Base-by-base conservation (phyloP, 2,888 invertebrate species). In the Yponomeuta cagnagella region DNA sequence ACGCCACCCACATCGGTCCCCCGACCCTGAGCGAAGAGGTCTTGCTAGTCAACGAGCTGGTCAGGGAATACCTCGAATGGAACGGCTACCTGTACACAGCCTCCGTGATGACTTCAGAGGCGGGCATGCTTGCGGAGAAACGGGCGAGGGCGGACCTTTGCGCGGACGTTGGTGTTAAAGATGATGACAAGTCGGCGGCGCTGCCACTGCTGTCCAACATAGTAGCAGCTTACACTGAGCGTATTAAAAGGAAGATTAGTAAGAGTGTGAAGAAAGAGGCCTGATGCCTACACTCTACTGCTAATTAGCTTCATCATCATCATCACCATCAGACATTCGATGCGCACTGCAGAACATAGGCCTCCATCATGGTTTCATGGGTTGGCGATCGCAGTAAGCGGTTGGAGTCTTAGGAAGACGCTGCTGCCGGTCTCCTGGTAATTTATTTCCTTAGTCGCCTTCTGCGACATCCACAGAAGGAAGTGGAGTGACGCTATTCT, bases 1-100 rank as follows among this genome's bases (percentile, higher is more conserved):
- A 79, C 2, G 78, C 75, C 52, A 78, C 75, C 30, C 77, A 75
- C 37, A 73, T 78, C 0, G 72, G 75, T 2, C 80, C 86, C 0
- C 90, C 91, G 0, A 65, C 75, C 73, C 88, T 87, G 0, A 72
- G 82, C 0, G 79, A 81, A 0, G 90, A 90, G 76, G 87, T 90
- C 0, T 73, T 93, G 63, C 82, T 95, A 1, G 86, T 95, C 66
- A 95, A 95, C 76, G 95, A 95, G 78, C 85, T 95, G 0, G 90
- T 95, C 6, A 84, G 94, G 72, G 95, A 95, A 79, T 95, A 95
- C 78, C 82, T 95, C 4, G 92, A 94, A 74, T 95, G 95, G 95
- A 95, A 95, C 76, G 95, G 95, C 0, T 95, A 95, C 76, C 86
- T 94, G 43, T 95, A 95, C 75, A 93, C 95, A 0, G 89, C 93